Conservation (phyloP, 37 sponge, comb jelly and placozoan species). For the Aplysina aerophoba region DNA sequence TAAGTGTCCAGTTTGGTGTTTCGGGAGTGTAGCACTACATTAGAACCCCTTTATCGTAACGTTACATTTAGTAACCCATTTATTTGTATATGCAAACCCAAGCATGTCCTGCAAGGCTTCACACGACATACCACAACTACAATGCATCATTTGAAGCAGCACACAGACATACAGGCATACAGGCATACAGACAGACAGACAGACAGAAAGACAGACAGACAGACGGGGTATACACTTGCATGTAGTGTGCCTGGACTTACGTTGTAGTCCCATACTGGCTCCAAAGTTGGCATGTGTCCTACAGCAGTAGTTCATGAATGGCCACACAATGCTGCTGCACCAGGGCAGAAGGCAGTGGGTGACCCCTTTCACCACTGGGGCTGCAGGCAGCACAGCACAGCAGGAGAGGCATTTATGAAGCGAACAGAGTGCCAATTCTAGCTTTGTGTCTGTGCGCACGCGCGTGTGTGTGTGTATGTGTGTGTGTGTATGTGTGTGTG, state of each 20-base stretch:
- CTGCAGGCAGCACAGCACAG: background rate
- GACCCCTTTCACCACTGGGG: conserved; percentile 65
- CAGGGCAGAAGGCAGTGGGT: conserved; percentile 85
- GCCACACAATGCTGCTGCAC: conserved; percentile 75
- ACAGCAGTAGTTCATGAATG: conserved; percentile 89
- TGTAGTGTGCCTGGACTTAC: conserved; percentile 45
- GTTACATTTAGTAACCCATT: background rate
- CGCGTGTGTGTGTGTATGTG: background rate
- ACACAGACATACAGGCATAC: background rate
- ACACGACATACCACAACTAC: background rate
- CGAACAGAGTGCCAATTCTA: background rate
- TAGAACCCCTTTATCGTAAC: background rate
- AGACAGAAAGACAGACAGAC: too few relatives aligned
- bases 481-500: background rate
- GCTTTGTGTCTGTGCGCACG: background rate
- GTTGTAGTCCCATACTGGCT: conserved; percentile 40
- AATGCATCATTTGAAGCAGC: background rate
- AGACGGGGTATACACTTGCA: too few relatives aligned
- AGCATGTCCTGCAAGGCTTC: background rate
- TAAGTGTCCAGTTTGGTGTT: too few relatives aligned
- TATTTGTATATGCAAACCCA: background rate
- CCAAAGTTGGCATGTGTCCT: conserved; percentile 77
- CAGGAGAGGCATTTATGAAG: background rate
- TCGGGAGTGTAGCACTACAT: too few relatives aligned
- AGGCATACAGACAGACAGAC: background rate